Conservation (phyloP, 1,140 invertebrate genomes). For the Listronotus oregonensis region DNA sequence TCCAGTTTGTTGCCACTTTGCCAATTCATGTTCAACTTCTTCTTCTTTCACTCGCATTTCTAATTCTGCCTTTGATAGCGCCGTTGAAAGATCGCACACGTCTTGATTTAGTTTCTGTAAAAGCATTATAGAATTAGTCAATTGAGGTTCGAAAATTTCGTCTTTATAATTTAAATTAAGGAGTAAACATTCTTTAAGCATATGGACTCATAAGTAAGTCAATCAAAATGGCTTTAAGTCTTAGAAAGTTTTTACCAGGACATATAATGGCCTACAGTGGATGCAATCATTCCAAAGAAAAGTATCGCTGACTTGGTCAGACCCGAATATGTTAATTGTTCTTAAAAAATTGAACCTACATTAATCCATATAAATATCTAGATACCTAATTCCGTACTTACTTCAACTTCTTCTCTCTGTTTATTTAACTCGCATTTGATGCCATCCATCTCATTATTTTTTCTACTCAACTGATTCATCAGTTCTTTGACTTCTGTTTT, state of each 20-base stretch:
- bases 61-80: conserved; percentile 56
- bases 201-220: too few species aligned
- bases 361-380: too few species aligned
- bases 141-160: too few species aligned
- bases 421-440: conserved; percentile 59
- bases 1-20: conserved; percentile 51
- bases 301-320: too few species aligned
- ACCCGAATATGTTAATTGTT: too few species aligned
- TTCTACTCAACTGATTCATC: conserved; percentile 58
- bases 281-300: too few species aligned
- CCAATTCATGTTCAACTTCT: conserved; percentile 47
- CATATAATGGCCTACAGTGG: too few species aligned
- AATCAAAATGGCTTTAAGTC: too few species aligned
- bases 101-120: conserved; percentile 60
- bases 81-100: conserved; percentile 60
- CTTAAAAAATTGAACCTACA: too few species aligned
- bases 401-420: conserved; percentile 53
- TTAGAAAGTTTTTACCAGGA: too few species aligned
- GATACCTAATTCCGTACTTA: conserved; percentile 12
- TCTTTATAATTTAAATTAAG: too few species aligned
- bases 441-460: conserved; percentile 59
- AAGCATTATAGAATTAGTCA: neutral
- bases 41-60: conserved; percentile 51
- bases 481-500: conserved; percentile 61
- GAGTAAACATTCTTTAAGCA: too few species aligned